Conservation (phyloP, 1,140 invertebrate species). For the Delia radicum region DNA sequence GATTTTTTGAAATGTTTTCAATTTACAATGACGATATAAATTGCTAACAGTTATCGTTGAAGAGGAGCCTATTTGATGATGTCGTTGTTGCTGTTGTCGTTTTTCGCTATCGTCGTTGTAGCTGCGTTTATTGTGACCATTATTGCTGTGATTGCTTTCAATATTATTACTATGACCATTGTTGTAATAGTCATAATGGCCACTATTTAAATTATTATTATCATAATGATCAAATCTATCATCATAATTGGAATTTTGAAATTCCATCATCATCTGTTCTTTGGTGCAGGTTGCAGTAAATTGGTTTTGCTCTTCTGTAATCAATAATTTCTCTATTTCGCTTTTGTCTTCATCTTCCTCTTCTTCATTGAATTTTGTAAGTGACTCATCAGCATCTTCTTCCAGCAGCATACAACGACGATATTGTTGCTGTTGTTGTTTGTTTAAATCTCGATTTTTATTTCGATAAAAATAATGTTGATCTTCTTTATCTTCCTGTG, state of each 20-base stretch:
- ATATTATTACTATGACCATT: constrained; percentile 12
- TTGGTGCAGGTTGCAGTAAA: constrained; percentile 50
- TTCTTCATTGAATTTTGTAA: too few species aligned
- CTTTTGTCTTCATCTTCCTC: constrained; percentile 21
- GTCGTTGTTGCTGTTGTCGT: background rate
- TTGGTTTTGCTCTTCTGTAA: constrained; percentile 43
- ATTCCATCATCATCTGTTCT: constrained; percentile 49
- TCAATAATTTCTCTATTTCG: background rate
- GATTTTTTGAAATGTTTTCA: constrained; percentile 52
- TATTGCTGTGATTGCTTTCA: constrained; percentile 20
- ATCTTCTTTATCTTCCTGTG: background rate
- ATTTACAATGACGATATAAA: constrained; percentile 46
- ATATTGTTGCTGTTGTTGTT: background rate
- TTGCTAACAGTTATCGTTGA: constrained; percentile 36
- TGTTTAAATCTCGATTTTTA: constrained; percentile 14
- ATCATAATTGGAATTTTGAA: constrained; percentile 30
- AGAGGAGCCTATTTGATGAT: constrained; percentile 26
- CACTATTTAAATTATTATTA: constrained; percentile 27
- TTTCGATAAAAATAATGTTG: background rate
- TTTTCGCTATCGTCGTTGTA: constrained; percentile 6
- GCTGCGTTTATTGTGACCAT: constrained; percentile 5
- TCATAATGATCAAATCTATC: constrained; percentile 35
- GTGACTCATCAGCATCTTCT: background rate
- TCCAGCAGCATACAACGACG: background rate
- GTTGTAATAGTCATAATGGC: constrained; percentile 23